phyloP scores from a whole-genome alignment of 2,113 vertebrate genomes.

The Hippocampus guttulatus region DNA sequence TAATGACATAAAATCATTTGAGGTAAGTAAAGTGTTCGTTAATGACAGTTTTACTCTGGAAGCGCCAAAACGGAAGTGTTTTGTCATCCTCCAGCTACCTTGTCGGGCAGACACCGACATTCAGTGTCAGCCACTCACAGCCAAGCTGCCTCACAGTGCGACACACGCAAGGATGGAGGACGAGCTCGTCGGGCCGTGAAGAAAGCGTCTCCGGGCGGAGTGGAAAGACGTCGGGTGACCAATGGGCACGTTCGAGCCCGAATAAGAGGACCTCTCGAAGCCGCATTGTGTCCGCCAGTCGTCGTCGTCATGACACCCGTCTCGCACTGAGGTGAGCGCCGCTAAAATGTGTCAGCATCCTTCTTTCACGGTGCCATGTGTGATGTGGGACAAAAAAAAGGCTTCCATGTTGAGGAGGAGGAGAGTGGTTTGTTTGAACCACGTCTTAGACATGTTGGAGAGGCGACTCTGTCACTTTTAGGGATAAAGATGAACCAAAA shows the following conservation, averaged over 20 bases:
- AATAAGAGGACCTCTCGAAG: constrained; percentile 7
- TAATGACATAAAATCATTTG: neutral
- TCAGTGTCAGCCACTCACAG: neutral
- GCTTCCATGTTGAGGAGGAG: neutral
- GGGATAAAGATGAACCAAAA: neutral
- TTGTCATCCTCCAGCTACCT: constrained; percentile 2
- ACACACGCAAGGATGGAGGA: constrained; percentile 49
- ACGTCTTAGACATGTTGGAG: neutral
- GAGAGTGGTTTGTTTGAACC: neutral
- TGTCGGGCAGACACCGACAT: constrained; percentile 26
- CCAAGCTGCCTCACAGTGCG: constrained; percentile 37
- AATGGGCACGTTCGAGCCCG: constrained; percentile 12
- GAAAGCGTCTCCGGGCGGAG: neutral
- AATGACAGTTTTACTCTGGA: neutral
- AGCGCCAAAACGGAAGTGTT: neutral
- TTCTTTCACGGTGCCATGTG: neutral
- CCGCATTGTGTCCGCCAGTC: constrained; percentile 14
- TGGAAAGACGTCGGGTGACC: neutral
- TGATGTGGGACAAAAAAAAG: neutral
- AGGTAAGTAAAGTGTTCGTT: no score
- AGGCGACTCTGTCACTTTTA: neutral
- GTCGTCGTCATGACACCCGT: constrained; percentile 50
- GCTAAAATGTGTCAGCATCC: neutral
- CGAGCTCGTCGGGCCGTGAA: constrained; percentile 16
- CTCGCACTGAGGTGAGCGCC: constrained; percentile 64